Percentiles rank a stretch among this genome's conserved stretches.
phyloP scores from a whole-genome alignment of 2,888 invertebrate genomes.

The Apantesis nais region DNA sequence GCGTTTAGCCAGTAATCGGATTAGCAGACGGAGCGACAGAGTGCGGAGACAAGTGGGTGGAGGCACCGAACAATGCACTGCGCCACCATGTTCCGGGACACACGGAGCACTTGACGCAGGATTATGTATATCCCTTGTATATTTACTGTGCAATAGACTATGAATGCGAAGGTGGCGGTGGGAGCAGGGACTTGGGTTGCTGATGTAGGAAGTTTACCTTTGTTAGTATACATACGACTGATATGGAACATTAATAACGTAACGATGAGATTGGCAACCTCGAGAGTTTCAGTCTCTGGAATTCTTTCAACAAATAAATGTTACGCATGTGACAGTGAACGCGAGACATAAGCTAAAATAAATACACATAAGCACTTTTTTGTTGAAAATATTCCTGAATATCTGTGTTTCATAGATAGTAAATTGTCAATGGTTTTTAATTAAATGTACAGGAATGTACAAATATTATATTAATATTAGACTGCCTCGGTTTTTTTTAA shows the following conservation, averaged over 20 bases:
- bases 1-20: constrained; percentile 18
- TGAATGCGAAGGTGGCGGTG: background rate
- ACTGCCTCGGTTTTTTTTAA: too few species aligned
- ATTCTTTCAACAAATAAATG: background rate
- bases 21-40: background rate
- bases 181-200: background rate
- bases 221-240: too few species aligned
- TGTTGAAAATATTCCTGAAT: background rate
- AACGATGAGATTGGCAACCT: background rate
- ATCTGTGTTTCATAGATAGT: background rate
- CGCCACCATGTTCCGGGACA: background rate
- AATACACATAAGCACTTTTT: too few species aligned
- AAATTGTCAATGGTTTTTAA: background rate
- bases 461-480: too few species aligned
- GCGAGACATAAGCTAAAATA: background rate
- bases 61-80: constrained; percentile 6
- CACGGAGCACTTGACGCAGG: background rate
- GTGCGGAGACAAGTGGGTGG: constrained; percentile 1
- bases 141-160: background rate
- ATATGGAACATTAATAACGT: background rate
- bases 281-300: background rate
- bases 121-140: background rate
- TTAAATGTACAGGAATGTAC: background rate
- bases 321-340: background rate
- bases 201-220: background rate